Evolutionary conservation across 1,140 invertebrate species (phyloP).

Genomic region (Agrypnia vestita): DNA sequence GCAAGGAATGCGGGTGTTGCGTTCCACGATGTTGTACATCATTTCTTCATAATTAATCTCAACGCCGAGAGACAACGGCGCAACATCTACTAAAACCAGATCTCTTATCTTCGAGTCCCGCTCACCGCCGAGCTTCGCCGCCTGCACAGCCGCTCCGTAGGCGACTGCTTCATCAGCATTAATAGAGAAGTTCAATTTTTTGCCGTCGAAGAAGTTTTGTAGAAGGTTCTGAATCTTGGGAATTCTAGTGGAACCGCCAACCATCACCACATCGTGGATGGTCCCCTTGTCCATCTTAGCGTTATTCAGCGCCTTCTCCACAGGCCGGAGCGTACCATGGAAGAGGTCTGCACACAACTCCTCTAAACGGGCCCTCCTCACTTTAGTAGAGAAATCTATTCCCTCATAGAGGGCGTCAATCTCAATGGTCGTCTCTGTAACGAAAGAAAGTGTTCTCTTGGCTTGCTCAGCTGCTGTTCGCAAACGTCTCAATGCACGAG

Average conservation of each 20-base stretch:
- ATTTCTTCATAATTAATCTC: conserved; percentile 78
- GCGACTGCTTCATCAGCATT: conserved; percentile 77
- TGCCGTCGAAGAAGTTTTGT: conserved; percentile 73
- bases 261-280: conserved; percentile 86
- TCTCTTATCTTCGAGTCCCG: conserved; percentile 81
- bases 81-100: conserved; percentile 81
- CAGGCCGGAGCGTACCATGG: conserved; percentile 75
- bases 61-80: conserved; percentile 84
- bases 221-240: conserved; percentile 79
- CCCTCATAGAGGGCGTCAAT: conserved; percentile 66
- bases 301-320: conserved; percentile 82
- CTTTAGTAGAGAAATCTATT: conserved; percentile 69
- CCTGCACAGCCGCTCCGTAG: conserved; percentile 75
- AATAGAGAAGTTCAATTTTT: conserved; percentile 63
- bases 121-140: conserved; percentile 69
- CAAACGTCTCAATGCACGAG: conserved; percentile 75
- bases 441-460: conserved; percentile 65
- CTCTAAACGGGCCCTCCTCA: conserved; percentile 70
- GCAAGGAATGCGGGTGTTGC: conserved; percentile 78
- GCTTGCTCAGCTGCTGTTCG: conserved; percentile 75
- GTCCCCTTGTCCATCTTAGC: conserved; percentile 79
- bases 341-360: conserved; percentile 78
- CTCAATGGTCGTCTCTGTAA: conserved; percentile 71
- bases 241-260: conserved; percentile 85
- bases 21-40: conserved; percentile 76